Evolutionary conservation across 2,888 invertebrate species (phyloP).

Genomic region (Lasioglossum marginatum): DNA sequence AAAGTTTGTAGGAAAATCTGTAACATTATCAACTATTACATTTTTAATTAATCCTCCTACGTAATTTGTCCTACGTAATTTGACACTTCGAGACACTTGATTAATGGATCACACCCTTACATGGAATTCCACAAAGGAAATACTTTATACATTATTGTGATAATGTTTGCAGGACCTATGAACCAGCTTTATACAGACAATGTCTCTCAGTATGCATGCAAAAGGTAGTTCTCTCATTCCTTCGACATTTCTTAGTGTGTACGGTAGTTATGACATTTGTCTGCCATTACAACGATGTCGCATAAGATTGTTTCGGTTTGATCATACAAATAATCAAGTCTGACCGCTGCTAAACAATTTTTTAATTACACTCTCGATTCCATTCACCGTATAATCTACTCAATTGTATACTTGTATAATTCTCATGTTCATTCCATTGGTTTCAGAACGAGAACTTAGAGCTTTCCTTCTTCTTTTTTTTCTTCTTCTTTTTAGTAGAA

Average conservation of each 20-base stretch:
- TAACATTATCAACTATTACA: neutral
- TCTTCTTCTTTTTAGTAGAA: neutral
- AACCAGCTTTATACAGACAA: slow-evolving; percentile 77
- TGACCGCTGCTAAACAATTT: slow-evolving; percentile 7
- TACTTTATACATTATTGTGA: slow-evolving; percentile 63
- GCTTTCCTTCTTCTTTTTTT: neutral
- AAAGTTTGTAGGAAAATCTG: neutral
- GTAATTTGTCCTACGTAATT: neutral
- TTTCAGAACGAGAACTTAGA: neutral
- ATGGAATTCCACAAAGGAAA: slow-evolving; percentile 51
- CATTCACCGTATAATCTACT: neutral
- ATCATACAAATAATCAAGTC: slow-evolving; percentile 20
- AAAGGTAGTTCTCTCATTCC: slow-evolving; percentile 76
- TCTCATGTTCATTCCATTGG: neutral
- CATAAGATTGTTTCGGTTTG: slow-evolving; percentile 14
- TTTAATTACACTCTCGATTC: slow-evolving; percentile 2
- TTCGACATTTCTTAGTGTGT: slow-evolving; percentile 65
- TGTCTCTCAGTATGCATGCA: slow-evolving; percentile 77
- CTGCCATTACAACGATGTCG: neutral
- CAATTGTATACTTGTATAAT: neutral
- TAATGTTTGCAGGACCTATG: slow-evolving; percentile 77
- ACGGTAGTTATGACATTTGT: slow-evolving; percentile 43
- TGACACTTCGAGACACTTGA: neutral
- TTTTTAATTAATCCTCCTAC: neutral
- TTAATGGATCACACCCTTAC: slow-evolving; percentile 55